Evolutionary conservation across 92 coral and sea anemone species (phyloP), one percentile per base, ranked within the genome.

Genomic region (Galaxea fascicularis): DNA sequence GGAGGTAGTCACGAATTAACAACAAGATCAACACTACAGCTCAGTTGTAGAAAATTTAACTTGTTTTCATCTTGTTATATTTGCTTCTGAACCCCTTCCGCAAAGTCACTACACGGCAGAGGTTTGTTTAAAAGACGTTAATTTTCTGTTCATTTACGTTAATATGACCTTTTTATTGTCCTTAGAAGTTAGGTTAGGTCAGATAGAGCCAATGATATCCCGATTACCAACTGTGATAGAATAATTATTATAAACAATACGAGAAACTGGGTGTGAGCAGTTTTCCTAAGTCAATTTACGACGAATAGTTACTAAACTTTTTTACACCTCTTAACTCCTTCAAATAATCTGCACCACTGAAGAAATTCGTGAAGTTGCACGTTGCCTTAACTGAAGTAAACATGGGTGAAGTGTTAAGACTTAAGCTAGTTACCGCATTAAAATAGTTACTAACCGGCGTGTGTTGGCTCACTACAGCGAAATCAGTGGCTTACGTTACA

Each of bases 51-150:
- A 21, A 24, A 45, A 69, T 21, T 27, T 26, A 57, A 25, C 17
- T 15, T 59, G 60, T 71, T 57, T 82, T 70, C 58, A 52, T 26
- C 54, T 49, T 39, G 11, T 66, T 67, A 79, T 79, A 82, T 82
- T 46, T 56, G 86, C 86, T 71, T 82, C 86, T 70, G 86, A 4
- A 26, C 22, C 8, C 29, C n/a, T 82, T 71, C 86, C 86, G 86
- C 78, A 71, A 47, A 71, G 25, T 71, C 86, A 71, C 58, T 57
- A 35, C 78, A 70, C 44, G 62, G 65, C 46, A 46, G 73, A 63
- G 59, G 57, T 57, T 71, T 82, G 78, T 82, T 82, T 82, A 46
- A 21, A 41, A 56, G 21, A 70, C 84, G 71, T 71, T 56, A 59
- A 68, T 56, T 70, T 82, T 59, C 68, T 26, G 71, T 59, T 60